phyloP scores from a whole-genome alignment of 2,888 invertebrate genomes.

The Zaprionus lineosus region DNA sequence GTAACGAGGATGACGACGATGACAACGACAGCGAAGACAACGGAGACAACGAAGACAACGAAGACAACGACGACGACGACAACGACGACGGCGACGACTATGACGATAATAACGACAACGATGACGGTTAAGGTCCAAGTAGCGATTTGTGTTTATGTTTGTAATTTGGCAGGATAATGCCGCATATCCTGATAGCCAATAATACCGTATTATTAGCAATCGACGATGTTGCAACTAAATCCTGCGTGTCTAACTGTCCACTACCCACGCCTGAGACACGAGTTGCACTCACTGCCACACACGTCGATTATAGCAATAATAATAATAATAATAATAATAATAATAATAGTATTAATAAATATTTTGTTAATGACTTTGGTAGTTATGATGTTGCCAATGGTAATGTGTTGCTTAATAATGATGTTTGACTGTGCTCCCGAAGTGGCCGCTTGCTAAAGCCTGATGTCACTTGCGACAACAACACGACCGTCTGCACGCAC shows the following conservation, averaged over 20 bases:
- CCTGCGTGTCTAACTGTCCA: no score
- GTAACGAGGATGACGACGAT: slow-evolving; percentile 3
- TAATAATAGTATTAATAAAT: background rate
- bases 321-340: background rate
- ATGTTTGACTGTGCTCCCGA: slow-evolving; percentile 14
- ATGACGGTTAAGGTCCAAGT: slow-evolving; percentile 1
- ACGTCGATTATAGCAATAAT: no score
- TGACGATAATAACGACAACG: slow-evolving; percentile 25
- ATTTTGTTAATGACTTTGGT: no score
- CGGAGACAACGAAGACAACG: no score
- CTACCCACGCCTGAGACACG: no score
- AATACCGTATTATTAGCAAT: slow-evolving; percentile 3
- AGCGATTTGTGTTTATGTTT: slow-evolving; percentile 31
- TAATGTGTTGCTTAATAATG: no score
- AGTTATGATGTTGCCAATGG: no score
- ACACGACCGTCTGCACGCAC: slow-evolving; percentile 83
- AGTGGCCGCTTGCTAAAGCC: slow-evolving; percentile 28
- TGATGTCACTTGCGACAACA: slow-evolving; percentile 54
- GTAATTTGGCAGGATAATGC: slow-evolving; percentile 54
- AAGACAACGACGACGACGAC: background rate
- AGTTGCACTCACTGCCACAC: no score
- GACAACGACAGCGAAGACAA: slow-evolving; percentile 14
- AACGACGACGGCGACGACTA: no score
- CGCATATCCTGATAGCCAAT: slow-evolving; percentile 31
- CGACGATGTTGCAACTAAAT: no score